These are phyloP conservation scores for Siphlonurus alternatus DNA, from an alignment of 2,888 invertebrate species.

Conservation along the genomic window DNA sequence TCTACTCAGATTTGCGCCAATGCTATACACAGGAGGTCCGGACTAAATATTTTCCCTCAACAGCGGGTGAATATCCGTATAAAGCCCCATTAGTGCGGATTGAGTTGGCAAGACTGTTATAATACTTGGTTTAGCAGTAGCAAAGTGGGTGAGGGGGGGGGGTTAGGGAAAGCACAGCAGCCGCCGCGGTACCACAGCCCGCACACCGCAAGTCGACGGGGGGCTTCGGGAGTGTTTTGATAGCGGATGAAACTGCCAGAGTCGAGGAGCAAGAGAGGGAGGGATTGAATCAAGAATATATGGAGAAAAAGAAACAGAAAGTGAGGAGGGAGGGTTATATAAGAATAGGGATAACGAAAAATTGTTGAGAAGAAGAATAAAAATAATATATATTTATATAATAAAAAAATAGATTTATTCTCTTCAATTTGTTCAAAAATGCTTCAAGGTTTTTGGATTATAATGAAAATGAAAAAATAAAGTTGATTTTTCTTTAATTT, in stretches of 20 bases:
- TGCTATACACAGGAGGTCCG: background rate
- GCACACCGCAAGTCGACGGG: background rate
- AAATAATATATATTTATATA: background rate
- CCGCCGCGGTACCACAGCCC: background rate
- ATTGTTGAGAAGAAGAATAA: background rate
- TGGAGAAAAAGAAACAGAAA: background rate
- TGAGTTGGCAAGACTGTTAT: background rate
- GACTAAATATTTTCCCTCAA: background rate
- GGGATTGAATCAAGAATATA: background rate
- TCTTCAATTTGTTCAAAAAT: too few species aligned
- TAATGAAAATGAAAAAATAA: background rate
- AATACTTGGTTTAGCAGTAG: background rate
- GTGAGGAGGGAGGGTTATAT: background rate
- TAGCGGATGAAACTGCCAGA: background rate
- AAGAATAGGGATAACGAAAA: background rate
- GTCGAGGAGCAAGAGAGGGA: background rate
- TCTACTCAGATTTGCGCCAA: background rate
- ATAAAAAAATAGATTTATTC: too few species aligned
- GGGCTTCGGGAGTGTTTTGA: background rate
- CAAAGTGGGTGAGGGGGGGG: constrained; percentile 1
- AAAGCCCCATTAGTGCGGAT: background rate
- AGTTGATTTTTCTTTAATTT: background rate
- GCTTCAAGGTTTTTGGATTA: background rate
- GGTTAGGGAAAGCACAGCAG: background rate
- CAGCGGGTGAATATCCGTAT: background rate